These are phyloP conservation scores for Drosophila eohydei DNA, from an alignment of 2,888 invertebrate species.

Conservation along the genomic window DNA sequence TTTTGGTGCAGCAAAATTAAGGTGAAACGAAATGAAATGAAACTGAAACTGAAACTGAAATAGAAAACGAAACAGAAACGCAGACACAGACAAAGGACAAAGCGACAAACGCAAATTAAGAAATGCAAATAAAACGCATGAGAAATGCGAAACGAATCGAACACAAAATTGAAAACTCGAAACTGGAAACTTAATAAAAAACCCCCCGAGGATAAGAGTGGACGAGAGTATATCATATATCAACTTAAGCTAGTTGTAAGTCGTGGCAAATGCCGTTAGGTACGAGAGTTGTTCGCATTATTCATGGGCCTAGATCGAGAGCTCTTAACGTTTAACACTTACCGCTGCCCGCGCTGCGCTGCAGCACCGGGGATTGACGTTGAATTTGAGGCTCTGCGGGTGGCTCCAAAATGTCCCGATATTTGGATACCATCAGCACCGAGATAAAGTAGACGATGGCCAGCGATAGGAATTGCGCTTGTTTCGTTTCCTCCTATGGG, in stretches of 20 bases:
- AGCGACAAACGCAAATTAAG: slow-evolving; percentile 39
- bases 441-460: slow-evolving; percentile 99
- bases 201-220: slow-evolving; percentile 42
- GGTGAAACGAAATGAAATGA: slow-evolving; percentile 34
- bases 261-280: slow-evolving; percentile 25
- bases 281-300: slow-evolving; percentile 18
- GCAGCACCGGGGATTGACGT: slow-evolving; percentile 87
- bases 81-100: slow-evolving; percentile 21
- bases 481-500: slow-evolving; percentile 98
- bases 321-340: slow-evolving; percentile 60
- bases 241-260: slow-evolving; percentile 17
- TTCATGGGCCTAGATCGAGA: neutral
- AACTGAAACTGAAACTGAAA: slow-evolving; percentile 27
- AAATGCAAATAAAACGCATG: slow-evolving; percentile 44
- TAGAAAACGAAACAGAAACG: neutral
- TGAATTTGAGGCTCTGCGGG: slow-evolving; percentile 90
- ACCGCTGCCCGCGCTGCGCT: slow-evolving; percentile 85
- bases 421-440: slow-evolving; percentile 99
- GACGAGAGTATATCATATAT: slow-evolving; percentile 3
- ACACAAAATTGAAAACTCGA: slow-evolving; percentile 12
- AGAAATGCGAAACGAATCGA: slow-evolving; percentile 30
- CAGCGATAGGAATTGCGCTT: slow-evolving; percentile 99
- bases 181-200: slow-evolving; percentile 21
- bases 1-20: slow-evolving; percentile 65
- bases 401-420: slow-evolving; percentile 99